Conservation (phyloP, 2,113 vertebrate species). For the Myocastor coypus region DNA sequence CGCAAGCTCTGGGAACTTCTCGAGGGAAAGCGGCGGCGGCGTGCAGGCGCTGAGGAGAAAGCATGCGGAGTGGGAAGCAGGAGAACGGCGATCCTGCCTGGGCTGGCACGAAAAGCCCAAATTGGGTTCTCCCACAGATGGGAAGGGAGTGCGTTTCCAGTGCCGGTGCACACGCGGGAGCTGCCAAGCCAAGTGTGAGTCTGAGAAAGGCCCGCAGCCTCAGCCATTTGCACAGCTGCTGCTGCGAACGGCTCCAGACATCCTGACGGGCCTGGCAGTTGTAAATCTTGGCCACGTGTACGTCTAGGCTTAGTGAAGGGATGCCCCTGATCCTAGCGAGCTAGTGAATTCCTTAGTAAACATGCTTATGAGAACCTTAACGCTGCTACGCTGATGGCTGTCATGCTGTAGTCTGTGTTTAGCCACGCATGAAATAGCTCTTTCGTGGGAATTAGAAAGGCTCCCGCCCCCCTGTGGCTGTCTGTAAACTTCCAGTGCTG, state of each 20-base stretch:
- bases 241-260: constrained; percentile 37
- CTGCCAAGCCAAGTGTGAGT: constrained; percentile 64
- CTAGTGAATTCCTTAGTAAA: not conserved
- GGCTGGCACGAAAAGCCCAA: constrained; percentile 67
- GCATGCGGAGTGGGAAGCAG: not conserved
- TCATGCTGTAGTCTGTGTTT: too few species aligned
- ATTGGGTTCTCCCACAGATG: constrained; percentile 56
- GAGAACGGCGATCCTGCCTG: constrained; percentile 41
- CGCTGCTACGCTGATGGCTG: not conserved
- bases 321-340: not conserved
- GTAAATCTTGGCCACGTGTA: constrained; percentile 47
- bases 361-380: not conserved
- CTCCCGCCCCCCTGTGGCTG: not conserved
- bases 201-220: constrained; percentile 54
- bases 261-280: not conserved
- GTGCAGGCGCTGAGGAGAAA: constrained; percentile 23
- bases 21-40: constrained; percentile 20
- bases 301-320: constrained; percentile 1
- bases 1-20: constrained; percentile 77
- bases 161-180: constrained; percentile 61
- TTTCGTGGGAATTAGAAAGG: not conserved
- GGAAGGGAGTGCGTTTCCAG: constrained; percentile 61
- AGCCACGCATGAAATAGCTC: not conserved
- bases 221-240: constrained; percentile 71
- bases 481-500: constrained; percentile 24